A percentile compares a stretch with the other conserved stretches of the same genome.
These are phyloP conservation scores for Cyclura pinguis DNA, from an alignment of 2,797 vertebrate genomes.

Conservation along the genomic window DNA sequence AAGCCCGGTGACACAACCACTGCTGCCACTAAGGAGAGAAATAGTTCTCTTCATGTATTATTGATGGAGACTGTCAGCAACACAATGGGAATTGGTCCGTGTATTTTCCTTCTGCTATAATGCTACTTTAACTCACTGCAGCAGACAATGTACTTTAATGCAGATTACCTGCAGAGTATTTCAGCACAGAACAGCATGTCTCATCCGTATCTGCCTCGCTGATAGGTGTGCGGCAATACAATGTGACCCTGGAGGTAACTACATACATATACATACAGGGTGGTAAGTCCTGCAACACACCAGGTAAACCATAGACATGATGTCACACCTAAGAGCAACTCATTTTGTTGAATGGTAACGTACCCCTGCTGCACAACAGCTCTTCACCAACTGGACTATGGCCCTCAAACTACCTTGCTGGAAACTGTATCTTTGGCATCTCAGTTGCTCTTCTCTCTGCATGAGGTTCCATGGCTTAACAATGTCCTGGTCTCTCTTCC, in stretches of 20 bases:
- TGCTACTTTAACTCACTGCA: neutral
- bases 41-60: conserved; percentile 27
- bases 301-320: neutral
- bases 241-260: neutral
- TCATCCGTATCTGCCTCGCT: neutral
- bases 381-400: conserved; percentile 30
- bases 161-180: conserved; percentile 8
- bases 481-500: neutral
- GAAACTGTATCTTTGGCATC: conserved; percentile 12
- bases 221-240: neutral
- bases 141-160: neutral
- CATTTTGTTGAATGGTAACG: conserved; percentile 7
- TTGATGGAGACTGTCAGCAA: conserved; percentile 19
- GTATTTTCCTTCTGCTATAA: neutral
- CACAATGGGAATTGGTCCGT: neutral
- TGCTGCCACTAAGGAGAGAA: neutral
- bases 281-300: neutral
- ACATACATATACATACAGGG: accelerated
- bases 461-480: neutral
- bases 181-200: accelerated
- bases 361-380: conserved; percentile 27
- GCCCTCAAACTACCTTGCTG: neutral
- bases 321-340: neutral
- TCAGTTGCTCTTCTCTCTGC: accelerated
- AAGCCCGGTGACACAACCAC: neutral